Conservation (phyloP, 2,888 invertebrate genomes). For the Orthonevra nobilis region DNA sequence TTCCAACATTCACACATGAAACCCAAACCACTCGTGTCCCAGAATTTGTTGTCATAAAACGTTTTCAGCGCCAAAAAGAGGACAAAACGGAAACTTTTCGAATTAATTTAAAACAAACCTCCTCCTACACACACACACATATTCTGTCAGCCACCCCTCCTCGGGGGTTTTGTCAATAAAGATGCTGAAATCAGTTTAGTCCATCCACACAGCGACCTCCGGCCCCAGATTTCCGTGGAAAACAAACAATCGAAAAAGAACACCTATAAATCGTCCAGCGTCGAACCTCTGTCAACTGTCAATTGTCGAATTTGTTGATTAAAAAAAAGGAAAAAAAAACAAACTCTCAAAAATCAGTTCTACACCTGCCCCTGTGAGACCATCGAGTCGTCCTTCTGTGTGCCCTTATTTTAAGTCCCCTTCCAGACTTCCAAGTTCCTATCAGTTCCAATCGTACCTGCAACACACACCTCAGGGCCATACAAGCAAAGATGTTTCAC, state of each 20-base stretch:
- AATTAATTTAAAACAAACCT: slow-evolving; percentile 63
- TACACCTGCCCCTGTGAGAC: too few relatives aligned
- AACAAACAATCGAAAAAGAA: slow-evolving; percentile 1
- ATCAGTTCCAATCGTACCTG: slow-evolving; percentile 56
- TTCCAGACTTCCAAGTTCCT: slow-evolving; percentile 29
- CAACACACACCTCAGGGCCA: slow-evolving; percentile 51
- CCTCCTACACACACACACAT: slow-evolving; percentile 31
- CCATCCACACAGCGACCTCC: too few relatives aligned
- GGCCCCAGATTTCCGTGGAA: not conserved
- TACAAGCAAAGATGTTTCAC: too few relatives aligned
- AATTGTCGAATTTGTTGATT: slow-evolving; percentile 68
- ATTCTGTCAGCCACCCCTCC: slow-evolving; percentile 12
- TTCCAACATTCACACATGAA: too few relatives aligned
- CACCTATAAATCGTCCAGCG: slow-evolving; percentile 57
- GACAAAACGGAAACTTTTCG: slow-evolving; percentile 60
- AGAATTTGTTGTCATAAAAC: slow-evolving; percentile 58
- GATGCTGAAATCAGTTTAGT: too few relatives aligned
- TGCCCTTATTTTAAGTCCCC: not conserved
- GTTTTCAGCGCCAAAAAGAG: slow-evolving; percentile 38
- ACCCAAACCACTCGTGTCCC: too few relatives aligned
- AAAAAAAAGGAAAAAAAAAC: too few relatives aligned
- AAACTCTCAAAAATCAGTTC: too few relatives aligned
- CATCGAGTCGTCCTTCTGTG: too few relatives aligned
- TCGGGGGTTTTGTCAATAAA: slow-evolving; percentile 31
- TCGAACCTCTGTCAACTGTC: slow-evolving; percentile 68